Evolutionary conservation across 2,797 vertebrate species (phyloP), one percentile per base, ranked within the genome.

Genomic region (Sardinella longiceps): DNA sequence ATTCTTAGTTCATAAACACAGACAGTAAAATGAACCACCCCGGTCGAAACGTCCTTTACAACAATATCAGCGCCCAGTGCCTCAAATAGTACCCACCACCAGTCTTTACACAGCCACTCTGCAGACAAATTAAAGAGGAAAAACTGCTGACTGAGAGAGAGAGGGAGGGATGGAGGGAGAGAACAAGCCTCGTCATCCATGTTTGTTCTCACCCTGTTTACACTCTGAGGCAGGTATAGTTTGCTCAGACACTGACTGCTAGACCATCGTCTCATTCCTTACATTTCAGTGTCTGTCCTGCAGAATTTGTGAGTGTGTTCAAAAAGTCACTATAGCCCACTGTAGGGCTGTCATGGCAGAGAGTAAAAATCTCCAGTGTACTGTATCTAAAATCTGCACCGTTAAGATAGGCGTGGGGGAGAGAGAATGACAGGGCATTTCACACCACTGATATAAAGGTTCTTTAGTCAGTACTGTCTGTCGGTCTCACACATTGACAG

Each of bases 21-120:
- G 70, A 77, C 70, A 39, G 23, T 77, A 77, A 77, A 74, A 77
- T 77, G 70, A 77, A 77, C 70, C 70, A 77, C 63, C 63, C 63
- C 20, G 28, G 63, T 70, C 15, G 63, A 70, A 70, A 70, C 20
- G 70, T 43, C 70, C 70, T 18, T 39, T 77, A 43, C 15, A 77
- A 39, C 70, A 39, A 10, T 77, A 77, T 43, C 15, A 39, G 20
- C 2, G 5, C 70, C 70, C 33, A 43, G 70, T 77, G 70, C 70
- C 70, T 39, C 70, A 77, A 77, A 77, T 77, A 77, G 33, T 39
- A 39, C 70, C 70, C 70, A 77, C 70, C 70, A 77, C 70, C 37
- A 77, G 70, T 43, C 70, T 77, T 43, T 77, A 77, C 43, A 77
- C 37, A 77, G 5, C 37, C 3, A 43, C 70, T 43, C 18, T 77